phyloP scores from a whole-genome alignment of 2,797 vertebrate species.

The Mycteria americana region DNA sequence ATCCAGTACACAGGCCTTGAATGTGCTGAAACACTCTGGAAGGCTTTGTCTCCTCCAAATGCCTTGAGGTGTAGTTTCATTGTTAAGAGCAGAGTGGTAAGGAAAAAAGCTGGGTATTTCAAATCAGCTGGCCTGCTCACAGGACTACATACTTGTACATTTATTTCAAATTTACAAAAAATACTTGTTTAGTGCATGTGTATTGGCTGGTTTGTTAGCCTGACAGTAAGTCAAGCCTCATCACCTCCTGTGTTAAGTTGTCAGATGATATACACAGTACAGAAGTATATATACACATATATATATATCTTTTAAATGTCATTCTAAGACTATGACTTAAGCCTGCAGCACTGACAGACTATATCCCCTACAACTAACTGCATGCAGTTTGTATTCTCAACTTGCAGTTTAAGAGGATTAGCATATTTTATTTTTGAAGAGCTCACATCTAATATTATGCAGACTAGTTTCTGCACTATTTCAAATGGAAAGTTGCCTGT shows the following conservation, averaged over 20 bases:
- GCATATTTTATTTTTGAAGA: slow-evolving; percentile 36
- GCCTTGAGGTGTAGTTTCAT: not conserved
- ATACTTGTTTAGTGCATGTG: not conserved
- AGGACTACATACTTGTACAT: not conserved
- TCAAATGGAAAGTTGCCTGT: not conserved
- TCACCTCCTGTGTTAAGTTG: not conserved
- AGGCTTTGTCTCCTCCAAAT: not conserved
- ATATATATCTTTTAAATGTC: not conserved
- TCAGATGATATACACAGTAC: not conserved
- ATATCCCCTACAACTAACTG: not conserved
- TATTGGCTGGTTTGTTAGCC: not conserved
- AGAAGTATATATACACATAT: not conserved
- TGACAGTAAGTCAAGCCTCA: not conserved
- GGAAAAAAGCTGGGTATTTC: not conserved
- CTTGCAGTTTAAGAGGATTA: slow-evolving; percentile 33
- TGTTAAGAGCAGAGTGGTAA: not conserved
- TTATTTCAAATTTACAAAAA: not conserved
- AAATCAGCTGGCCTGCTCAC: not conserved
- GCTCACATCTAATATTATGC: not conserved
- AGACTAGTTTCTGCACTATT: not conserved
- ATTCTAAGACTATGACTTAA: not conserved
- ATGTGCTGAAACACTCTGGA: not conserved
- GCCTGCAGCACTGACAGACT: not conserved
- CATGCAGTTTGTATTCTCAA: not conserved
- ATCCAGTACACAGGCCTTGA: not conserved